A percentile compares a stretch with the other conserved stretches of the same genome.
Conservation (phyloP, 2,888 invertebrate genomes). For the Sphaerophoria rueppellii region DNA sequence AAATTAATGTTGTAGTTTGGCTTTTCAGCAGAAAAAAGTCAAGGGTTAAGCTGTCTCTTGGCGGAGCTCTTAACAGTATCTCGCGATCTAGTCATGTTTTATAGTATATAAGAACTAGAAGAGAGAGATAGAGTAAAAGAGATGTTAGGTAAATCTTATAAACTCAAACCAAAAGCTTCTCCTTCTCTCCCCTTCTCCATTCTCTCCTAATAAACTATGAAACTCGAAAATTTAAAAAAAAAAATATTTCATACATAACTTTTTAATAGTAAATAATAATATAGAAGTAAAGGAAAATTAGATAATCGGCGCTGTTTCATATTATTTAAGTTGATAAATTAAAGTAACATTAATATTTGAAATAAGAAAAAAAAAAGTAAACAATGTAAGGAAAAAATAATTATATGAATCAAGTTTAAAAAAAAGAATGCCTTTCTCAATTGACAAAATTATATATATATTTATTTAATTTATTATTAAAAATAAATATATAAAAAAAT, state of each 20-base stretch:
- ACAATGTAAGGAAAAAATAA: slow-evolving; percentile 43
- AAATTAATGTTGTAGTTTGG: background rate
- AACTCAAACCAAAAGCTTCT: no score
- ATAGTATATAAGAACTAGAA: slow-evolving; percentile 56
- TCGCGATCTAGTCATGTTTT: no score
- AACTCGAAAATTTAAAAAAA: slow-evolving; percentile 75
- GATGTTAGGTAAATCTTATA: slow-evolving; percentile 63
- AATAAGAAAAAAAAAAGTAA: slow-evolving; percentile 68
- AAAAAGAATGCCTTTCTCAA: slow-evolving; percentile 74
- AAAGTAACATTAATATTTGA: slow-evolving; percentile 70
- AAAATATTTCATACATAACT: slow-evolving; percentile 72
- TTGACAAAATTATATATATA: slow-evolving; percentile 65
- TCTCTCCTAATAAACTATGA: slow-evolving; percentile 68
- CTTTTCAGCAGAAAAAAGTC: slow-evolving; percentile 52
- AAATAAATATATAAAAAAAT: slow-evolving; percentile 61
- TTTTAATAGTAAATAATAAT: slow-evolving; percentile 72
- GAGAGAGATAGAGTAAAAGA: no score
- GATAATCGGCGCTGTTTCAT: slow-evolving; percentile 74
- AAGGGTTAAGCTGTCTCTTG: no score
- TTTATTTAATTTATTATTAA: slow-evolving; percentile 72
- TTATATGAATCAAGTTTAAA: slow-evolving; percentile 74
- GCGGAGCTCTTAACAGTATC: no score
- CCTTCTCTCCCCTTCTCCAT: no score
- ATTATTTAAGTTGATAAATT: slow-evolving; percentile 71
- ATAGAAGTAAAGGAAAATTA: slow-evolving; percentile 60